Evolutionary conservation across 1,140 invertebrate species (phyloP).

Genomic region (Musca domestica): DNA sequence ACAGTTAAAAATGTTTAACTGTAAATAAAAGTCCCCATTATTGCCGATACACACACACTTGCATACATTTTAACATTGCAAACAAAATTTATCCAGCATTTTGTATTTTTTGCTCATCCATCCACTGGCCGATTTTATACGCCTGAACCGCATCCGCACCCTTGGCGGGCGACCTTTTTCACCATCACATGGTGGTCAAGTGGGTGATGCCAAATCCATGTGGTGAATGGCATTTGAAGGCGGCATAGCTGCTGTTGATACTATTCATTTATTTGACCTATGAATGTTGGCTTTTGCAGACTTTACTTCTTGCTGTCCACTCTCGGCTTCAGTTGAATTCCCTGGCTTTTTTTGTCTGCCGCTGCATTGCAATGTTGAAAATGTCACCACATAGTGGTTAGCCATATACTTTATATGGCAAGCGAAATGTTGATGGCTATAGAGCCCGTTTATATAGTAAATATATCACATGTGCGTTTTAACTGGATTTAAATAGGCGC

Average conservation of each 20-base stretch:
- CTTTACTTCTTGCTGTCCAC: background rate
- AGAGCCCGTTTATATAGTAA: background rate
- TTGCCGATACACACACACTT: background rate
- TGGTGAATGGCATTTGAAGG: background rate
- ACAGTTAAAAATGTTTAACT: constrained; percentile 18
- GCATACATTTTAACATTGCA: background rate
- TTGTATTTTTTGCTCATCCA: background rate
- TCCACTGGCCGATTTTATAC: background rate
- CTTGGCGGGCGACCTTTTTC: too few species aligned
- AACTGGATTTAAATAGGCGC: constrained; percentile 1
- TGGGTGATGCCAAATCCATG: constrained; percentile 17
- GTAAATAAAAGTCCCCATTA: background rate
- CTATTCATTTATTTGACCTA: constrained; percentile 12
- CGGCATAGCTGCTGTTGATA: background rate
- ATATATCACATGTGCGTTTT: constrained; percentile 17
- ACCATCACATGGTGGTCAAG: constrained; percentile 8
- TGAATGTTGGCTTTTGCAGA: constrained; percentile 15
- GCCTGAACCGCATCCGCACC: too few species aligned
- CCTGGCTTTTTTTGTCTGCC: background rate
- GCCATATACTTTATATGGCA: constrained; percentile 18
- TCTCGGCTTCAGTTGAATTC: background rate
- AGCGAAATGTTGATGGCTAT: background rate
- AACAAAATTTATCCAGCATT: background rate
- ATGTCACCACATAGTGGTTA: constrained; percentile 20
- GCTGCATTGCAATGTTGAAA: constrained; percentile 4